phyloP scores from a whole-genome alignment of 2,113 vertebrate genomes.

The Gambusia holbrooki region DNA sequence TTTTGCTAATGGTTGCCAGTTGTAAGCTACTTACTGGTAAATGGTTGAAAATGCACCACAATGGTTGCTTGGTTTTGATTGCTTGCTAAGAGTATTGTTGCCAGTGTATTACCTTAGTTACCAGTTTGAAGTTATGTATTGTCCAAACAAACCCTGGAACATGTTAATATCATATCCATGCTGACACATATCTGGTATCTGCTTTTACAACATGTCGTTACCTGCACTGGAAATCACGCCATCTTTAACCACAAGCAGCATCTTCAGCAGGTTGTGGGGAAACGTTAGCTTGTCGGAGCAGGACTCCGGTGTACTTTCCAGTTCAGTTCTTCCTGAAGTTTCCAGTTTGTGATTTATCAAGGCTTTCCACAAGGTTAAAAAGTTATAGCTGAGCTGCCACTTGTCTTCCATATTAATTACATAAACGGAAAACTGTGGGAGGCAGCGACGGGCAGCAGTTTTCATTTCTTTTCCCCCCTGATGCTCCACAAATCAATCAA shows the following conservation, averaged over 20 bases:
- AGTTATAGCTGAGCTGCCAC: constrained; percentile 59
- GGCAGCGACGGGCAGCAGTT: constrained; percentile 56
- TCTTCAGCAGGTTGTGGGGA: background rate
- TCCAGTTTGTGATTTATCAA: constrained; percentile 51
- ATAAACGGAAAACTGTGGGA: constrained; percentile 36
- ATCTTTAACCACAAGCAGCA: background rate
- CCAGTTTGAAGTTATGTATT: too few relatives aligned
- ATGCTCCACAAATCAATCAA: constrained; percentile 66
- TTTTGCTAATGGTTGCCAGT: too few relatives aligned
- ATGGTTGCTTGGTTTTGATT: too few relatives aligned
- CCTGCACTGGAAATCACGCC: background rate
- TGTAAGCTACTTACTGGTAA: too few relatives aligned
- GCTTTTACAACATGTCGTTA: constrained; percentile 19
- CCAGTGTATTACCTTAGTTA: too few relatives aligned
- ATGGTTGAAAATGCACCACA: too few relatives aligned
- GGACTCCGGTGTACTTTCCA: constrained; percentile 5
- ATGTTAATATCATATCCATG: constrained; percentile 28
- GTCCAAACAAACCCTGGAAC: constrained; percentile 8
- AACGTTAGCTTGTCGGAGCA: constrained; percentile 8
- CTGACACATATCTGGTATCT: background rate
- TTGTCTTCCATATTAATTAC: constrained; percentile 71
- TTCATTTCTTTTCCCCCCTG: constrained; percentile 2
- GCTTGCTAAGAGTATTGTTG: too few relatives aligned
- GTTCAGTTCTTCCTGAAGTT: constrained; percentile 14
- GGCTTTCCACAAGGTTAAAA: constrained; percentile 67